These are phyloP conservation scores for Eupeodes latifasciatus DNA, from an alignment of 2,888 invertebrate species.

Conservation along the genomic window DNA sequence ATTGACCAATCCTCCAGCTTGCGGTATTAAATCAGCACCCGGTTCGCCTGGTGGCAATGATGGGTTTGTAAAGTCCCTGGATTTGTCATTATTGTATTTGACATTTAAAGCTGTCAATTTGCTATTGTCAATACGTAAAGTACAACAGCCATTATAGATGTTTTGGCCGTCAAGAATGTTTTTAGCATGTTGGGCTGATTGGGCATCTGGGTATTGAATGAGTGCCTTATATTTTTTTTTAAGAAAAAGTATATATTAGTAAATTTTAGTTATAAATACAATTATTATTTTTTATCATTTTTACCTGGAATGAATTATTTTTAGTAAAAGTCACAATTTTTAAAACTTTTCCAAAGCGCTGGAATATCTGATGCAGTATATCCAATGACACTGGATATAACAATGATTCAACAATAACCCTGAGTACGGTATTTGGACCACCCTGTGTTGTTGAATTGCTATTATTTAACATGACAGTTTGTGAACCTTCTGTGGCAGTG, in stretches of 20 bases:
- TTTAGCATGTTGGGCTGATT: conserved; percentile 98
- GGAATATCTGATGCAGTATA: conserved; percentile 98
- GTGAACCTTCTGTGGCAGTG: conserved; percentile 81
- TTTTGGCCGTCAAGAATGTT: conserved; percentile 98
- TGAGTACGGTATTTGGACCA: conserved; percentile 97
- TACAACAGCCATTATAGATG: conserved; percentile 99
- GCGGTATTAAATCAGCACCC: conserved; percentile 86
- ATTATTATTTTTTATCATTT: neutral
- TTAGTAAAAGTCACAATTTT: conserved; percentile 99
- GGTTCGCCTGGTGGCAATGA: conserved; percentile 97
- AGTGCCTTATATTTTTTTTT: conserved; percentile 91
- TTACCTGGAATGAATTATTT: conserved; percentile 91
- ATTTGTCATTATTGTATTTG: conserved; percentile 99
- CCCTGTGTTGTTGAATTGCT: conserved; percentile 85
- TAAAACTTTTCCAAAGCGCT: conserved; percentile 98
- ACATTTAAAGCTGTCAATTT: conserved; percentile 99
- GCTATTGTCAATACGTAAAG: conserved; percentile 99
- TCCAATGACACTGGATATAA: conserved; percentile 99
- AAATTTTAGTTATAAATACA: neutral
- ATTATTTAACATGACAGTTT: conserved; percentile 85
- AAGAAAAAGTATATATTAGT: conserved; percentile 9
- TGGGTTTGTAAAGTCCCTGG: conserved; percentile 99
- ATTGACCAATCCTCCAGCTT: conserved; percentile 85
- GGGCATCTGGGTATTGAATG: conserved; percentile 98
- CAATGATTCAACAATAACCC: conserved; percentile 99